Conservation (phyloP, 1,140 invertebrate genomes). For the Odontomachus brunneus region DNA sequence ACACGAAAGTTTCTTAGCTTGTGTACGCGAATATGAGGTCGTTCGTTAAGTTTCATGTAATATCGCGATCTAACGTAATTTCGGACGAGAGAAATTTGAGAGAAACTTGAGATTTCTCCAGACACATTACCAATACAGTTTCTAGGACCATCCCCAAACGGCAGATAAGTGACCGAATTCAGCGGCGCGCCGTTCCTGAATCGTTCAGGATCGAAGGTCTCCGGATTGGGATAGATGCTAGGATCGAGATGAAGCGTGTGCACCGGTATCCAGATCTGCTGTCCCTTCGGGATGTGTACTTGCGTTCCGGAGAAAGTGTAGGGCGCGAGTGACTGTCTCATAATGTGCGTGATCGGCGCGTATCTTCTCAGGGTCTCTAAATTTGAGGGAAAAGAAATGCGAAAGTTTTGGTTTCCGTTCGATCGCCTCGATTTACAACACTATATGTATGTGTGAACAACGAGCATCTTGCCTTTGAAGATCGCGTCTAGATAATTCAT, state of each 20-base stretch:
- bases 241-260: conserved; percentile 86
- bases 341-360: conserved; percentile 59
- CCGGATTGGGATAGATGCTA: conserved; percentile 86
- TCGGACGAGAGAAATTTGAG: neutral
- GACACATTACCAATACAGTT: conserved; percentile 40
- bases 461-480: conserved; percentile 26
- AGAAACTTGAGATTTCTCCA: conserved; percentile 25
- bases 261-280: conserved; percentile 85
- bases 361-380: conserved; percentile 50
- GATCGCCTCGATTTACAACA: neutral
- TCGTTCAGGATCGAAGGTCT: conserved; percentile 87
- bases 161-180: conserved; percentile 39
- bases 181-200: conserved; percentile 82
- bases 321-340: conserved; percentile 70
- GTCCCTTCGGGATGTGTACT: conserved; percentile 82
- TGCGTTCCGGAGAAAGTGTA: conserved; percentile 79
- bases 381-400: neutral
- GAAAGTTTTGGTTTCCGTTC: neutral
- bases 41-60: neutral
- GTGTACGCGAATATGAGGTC: too few species aligned
- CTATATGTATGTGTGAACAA: neutral
- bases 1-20: neutral
- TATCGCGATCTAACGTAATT: neutral
- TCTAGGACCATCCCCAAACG: conserved; percentile 35
- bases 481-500: conserved; percentile 42